These are phyloP conservation scores for Oreocharis arfaki DNA, from an alignment of 2,113 vertebrate genomes.

Conservation along the genomic window DNA sequence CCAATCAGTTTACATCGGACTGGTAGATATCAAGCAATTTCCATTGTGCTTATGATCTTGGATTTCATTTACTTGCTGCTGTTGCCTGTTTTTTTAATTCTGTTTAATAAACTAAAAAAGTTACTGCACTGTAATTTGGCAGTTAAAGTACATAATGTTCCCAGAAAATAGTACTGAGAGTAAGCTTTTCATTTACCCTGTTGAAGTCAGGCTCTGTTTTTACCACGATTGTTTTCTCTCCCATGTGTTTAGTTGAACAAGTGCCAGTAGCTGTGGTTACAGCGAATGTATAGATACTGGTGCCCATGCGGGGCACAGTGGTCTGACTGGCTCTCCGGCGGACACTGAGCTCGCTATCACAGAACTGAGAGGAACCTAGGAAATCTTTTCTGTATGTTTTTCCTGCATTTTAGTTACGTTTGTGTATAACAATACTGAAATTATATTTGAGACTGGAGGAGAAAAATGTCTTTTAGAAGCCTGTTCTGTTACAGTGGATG, in stretches of 20 bases:
- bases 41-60: not conserved
- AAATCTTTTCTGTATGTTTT: not conserved
- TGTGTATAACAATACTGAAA: not conserved
- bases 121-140: not conserved
- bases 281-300: not conserved
- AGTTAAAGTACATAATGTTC: not conserved
- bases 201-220: not conserved
- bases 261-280: not conserved
- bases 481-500: not conserved
- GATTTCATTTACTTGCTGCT: not conserved
- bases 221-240: not conserved
- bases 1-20: not conserved
- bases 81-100: not conserved
- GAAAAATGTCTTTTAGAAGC: not conserved
- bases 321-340: not conserved
- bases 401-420: not conserved
- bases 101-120: not conserved
- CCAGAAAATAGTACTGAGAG: not conserved
- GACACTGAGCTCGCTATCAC: not conserved
- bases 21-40: not conserved
- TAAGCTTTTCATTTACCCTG: not conserved
- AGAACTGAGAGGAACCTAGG: not conserved
- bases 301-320: not conserved
- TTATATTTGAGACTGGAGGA: not conserved
- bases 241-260: not conserved